phyloP scores from a whole-genome alignment of 2,113 vertebrate species.

The Chaetodon auriga region DNA sequence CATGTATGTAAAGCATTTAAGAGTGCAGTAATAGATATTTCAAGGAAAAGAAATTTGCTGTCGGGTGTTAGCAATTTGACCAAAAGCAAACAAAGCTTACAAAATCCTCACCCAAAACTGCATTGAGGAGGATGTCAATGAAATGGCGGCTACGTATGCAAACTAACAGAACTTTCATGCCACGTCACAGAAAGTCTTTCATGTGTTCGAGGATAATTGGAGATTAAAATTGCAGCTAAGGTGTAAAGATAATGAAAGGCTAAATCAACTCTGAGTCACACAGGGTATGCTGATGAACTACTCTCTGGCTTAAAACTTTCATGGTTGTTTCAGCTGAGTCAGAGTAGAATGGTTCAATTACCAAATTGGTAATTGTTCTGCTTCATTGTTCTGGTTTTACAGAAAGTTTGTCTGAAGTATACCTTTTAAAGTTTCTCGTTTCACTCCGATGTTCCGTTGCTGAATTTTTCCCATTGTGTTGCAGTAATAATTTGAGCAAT shows the following conservation, averaged over 20 bases:
- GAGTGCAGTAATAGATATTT: too few relatives aligned
- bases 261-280: neutral
- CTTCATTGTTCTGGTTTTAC: constrained; percentile 9
- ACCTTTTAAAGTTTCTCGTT: constrained; percentile 17
- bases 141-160: constrained; percentile 16
- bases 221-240: constrained; percentile 27
- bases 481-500: constrained; percentile 5
- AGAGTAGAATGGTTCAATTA: constrained; percentile 13
- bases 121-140: neutral
- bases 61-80: constrained; percentile 7
- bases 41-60: neutral
- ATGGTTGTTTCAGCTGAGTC: constrained; percentile 16
- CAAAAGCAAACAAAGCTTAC: constrained; percentile 37
- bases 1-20: too few relatives aligned
- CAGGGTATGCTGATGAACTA: neutral
- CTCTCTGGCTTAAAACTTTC: constrained; percentile 21
- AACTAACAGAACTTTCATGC: constrained; percentile 1
- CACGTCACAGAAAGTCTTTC: constrained; percentile 17
- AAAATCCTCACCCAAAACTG: neutral
- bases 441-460: neutral
- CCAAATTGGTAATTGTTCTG: constrained; percentile 24
- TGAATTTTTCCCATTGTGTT: constrained; percentile 13
- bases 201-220: constrained; percentile 29
- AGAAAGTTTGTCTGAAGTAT: constrained; percentile 8
- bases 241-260: constrained; percentile 17